Evolutionary conservation across 1,140 invertebrate genomes (phyloP), one percentile per base, ranked within the genome.

Genomic region (Zaprionus taronus): DNA sequence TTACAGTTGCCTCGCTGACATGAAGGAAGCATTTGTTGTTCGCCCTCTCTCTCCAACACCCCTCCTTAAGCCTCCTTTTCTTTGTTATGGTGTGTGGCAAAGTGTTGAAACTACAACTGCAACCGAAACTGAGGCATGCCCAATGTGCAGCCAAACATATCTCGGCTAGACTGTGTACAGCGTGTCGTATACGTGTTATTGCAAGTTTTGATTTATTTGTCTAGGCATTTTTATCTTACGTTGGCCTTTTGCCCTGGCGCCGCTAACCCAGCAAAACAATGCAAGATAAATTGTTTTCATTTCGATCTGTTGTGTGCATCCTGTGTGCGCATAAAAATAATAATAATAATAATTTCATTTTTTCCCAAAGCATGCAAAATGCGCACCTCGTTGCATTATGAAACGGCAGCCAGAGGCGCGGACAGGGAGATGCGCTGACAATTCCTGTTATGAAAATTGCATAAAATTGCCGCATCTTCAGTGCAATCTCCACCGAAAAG

Each of bases 21-120:
- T 89, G 79, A 78, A 90, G 85, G 85, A 90, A 90, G 86, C 81
- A 85, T 90, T 90, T 80, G 81, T 69, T 80, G 79, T 73, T 76
- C 72, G 58, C 34, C 28, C 17, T 47, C 41, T 36, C 61, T 34
- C 28, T 61, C 47, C 44, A 24, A 1, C 41, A n/a, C 41, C 14
- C 15, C 38, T n/a, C 15, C 38, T 41, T 6, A n/a, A 5, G n/a
- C 41, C 75, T 51, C 53, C 24, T 34, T 24, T 65, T 31, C 57
- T 26, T 14, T 63, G 28, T 47, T 65, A 24, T 68, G 31, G 70
- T 66, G 60, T 62, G 47, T 58, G 64, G 61, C 68, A 72, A 82
- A 81, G 82, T 85, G 49, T 85, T 85, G 82, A 67, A 77, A 83
- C 61, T 65, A 49, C 63, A 69, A 26, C 20, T 44, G 62, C 58